A percentile compares a stretch with the other conserved stretches of the same genome.
Evolutionary conservation across 92 coral and sea anemone species (phyloP).

Genomic region (Paragorgia papillata): DNA sequence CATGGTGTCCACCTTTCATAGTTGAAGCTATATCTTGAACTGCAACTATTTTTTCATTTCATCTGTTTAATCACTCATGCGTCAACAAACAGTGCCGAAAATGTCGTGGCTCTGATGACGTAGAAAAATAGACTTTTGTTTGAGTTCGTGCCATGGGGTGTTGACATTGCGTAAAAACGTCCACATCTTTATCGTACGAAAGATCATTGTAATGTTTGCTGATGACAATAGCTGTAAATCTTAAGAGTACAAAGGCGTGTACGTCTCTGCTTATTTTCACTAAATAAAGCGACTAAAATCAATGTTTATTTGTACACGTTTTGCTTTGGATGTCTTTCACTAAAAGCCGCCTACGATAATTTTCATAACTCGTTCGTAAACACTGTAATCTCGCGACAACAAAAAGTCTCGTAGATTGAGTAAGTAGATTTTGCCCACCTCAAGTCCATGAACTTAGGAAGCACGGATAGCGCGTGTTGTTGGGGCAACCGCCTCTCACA

Average conservation of each 20-base stretch:
- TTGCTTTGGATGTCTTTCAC: background rate
- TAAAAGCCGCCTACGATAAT: background rate
- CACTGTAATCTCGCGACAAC: no score
- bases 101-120: no score
- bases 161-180: background rate
- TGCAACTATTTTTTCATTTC: background rate
- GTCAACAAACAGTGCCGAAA: background rate
- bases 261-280: slow-evolving; percentile 1
- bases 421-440: no score
- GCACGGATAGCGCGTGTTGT: no score
- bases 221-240: background rate
- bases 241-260: background rate
- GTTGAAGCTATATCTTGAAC: no score
- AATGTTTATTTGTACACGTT: background rate
- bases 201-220: background rate
- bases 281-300: background rate
- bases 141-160: background rate
- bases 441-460: no score
- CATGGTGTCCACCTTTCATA: no score
- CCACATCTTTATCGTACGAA: background rate
- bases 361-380: background rate
- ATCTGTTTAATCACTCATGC: background rate
- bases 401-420: no score
- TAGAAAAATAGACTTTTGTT: background rate
- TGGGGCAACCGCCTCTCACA: no score